Evolutionary conservation across 2,113 vertebrate species (phyloP).

Genomic region (Eonycteris spelaea): DNA sequence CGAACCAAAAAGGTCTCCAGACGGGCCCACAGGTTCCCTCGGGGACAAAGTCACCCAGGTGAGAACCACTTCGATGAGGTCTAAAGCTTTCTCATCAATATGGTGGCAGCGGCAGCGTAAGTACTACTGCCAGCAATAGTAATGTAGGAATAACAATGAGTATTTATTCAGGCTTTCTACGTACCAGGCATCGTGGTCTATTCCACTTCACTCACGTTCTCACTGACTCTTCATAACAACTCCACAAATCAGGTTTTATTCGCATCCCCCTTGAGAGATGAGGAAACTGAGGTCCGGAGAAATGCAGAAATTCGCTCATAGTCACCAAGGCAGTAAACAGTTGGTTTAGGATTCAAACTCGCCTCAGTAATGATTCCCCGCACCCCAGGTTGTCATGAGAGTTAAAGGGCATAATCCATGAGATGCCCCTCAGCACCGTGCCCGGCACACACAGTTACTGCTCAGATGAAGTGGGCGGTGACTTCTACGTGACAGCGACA

Average conservation of each 20-base stretch:
- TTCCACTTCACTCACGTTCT: not conserved
- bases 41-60: not conserved
- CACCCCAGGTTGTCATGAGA: not conserved
- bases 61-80: not conserved
- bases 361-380: not conserved
- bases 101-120: accelerated
- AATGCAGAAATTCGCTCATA: not conserved
- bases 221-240: accelerated
- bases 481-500: not conserved
- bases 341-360: not conserved
- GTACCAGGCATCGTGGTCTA: not conserved
- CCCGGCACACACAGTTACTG: not conserved
- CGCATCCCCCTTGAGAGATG: not conserved
- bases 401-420: not conserved
- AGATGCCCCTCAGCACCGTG: not conserved
- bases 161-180: not conserved
- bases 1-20: not conserved
- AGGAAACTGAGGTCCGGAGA: not conserved
- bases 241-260: not conserved
- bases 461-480: accelerated
- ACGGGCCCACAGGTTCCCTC: not conserved
- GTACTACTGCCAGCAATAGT: accelerated
- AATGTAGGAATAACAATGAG: accelerated
- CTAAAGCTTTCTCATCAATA: not conserved
- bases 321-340: not conserved